phyloP scores from a whole-genome alignment of 2,888 invertebrate genomes.

The Ormyrus pomaceus region DNA sequence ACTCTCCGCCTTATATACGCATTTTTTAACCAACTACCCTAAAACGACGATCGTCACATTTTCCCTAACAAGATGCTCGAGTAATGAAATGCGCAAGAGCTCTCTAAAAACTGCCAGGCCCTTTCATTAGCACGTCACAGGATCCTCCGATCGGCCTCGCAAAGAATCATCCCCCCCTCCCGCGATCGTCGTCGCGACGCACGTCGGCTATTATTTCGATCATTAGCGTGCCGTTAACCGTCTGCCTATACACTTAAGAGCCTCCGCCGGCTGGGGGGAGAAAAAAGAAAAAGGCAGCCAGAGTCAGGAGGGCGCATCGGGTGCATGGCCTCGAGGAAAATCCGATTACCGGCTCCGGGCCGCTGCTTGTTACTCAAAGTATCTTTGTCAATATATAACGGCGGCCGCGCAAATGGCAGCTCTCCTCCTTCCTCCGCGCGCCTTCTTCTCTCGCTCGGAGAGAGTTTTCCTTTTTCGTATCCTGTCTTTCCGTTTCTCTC shows the following conservation, averaged over 20 bases:
- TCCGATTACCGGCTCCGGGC: conserved; percentile 47
- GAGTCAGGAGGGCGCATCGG: conserved; percentile 15
- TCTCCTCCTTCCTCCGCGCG: not conserved
- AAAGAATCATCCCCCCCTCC: too few species aligned
- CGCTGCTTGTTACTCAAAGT: conserved; percentile 48
- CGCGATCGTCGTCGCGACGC: too few species aligned
- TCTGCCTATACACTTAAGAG: not conserved
- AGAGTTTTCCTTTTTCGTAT: not conserved
- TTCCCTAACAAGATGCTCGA: too few species aligned
- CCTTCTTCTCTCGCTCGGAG: not conserved
- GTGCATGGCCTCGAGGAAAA: conserved; percentile 24
- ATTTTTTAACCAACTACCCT: too few species aligned
- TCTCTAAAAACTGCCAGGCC: too few species aligned
- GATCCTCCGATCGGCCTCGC: too few species aligned
- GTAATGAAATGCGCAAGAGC: too few species aligned
- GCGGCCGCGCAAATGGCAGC: conserved; percentile 4
- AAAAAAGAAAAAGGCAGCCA: not conserved
- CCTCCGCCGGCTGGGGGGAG: not conserved
- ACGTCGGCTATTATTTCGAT: conserved; percentile 4
- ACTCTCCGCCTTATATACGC: too few species aligned
- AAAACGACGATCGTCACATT: too few species aligned
- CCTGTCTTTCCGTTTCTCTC: too few species aligned
- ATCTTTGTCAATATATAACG: conserved; percentile 45
- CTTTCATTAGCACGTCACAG: too few species aligned
- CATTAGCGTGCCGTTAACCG: not conserved